Percentiles rank a stretch among this genome's conserved stretches.
Evolutionary conservation across 2,797 vertebrate genomes (phyloP).

Genomic region (Coreius guichenoti): DNA sequence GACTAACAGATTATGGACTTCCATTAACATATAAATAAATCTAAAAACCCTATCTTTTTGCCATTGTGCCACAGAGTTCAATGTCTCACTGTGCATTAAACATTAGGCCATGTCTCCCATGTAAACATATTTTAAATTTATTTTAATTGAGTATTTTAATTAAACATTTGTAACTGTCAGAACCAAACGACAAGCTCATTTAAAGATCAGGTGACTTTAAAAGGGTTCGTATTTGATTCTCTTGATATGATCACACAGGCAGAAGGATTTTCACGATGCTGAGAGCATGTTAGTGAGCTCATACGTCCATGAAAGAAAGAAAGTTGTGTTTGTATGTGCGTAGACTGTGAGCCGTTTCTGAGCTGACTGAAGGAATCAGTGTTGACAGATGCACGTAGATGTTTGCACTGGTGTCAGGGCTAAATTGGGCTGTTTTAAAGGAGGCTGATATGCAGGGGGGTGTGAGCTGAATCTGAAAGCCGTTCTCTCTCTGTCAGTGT

Average conservation of each 20-base stretch:
- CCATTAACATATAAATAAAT: not conserved
- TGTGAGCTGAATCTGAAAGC: constrained; percentile 57
- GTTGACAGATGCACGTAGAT: constrained; percentile 63
- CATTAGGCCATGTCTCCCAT: not conserved
- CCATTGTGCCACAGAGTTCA: no score
- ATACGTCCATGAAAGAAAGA: constrained; percentile 7
- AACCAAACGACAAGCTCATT: not conserved
- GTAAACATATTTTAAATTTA: not conserved
- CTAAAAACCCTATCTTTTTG: no score
- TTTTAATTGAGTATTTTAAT: not conserved
- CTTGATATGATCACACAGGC: not conserved
- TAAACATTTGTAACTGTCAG: not conserved
- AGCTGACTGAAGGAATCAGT: constrained; percentile 56
- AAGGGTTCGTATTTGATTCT: not conserved
- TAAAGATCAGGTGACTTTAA: not conserved
- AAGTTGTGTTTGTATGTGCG: constrained; percentile 25
- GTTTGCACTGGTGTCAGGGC: constrained; percentile 49
- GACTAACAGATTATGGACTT: not conserved
- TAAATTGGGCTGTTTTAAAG: constrained; percentile 68
- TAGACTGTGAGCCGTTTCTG: constrained; percentile 20
- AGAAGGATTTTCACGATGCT: not conserved
- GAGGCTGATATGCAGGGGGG: constrained; percentile 58
- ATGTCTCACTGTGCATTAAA: not conserved
- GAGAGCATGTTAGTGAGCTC: not conserved
- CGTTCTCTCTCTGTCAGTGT: constrained; percentile 60